Evolutionary conservation across 2,888 invertebrate species (phyloP), one percentile per base, ranked within the genome.

Genomic region (Tigriopus californicus): DNA sequence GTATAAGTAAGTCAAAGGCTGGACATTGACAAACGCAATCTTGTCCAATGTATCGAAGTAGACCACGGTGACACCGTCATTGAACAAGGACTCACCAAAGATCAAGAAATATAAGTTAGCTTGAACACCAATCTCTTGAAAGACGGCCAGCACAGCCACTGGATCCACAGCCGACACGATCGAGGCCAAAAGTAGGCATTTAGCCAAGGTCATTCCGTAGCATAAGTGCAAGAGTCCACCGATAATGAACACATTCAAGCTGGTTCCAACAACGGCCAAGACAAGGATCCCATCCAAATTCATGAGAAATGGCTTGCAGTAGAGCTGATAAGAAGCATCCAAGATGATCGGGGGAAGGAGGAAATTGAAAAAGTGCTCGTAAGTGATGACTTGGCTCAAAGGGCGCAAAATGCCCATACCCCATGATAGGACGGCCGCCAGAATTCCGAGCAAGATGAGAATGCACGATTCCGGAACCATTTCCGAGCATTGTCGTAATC

Each of bases 271-370:
- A 18, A 75, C 65, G 2, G 75, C 75, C 63, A 71, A 69, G 20
- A 74, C 63, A 53, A 75, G 65, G 47, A 76, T 74, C 41, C 73
- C 72, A 51, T 75, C 74, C 41, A 77, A 65, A 65, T 76, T 76
- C 66, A 77, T 75, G 65, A 77, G 76, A 66, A 76, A 77, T 15
- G 73, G 68, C 13, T 75, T 64, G 52, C 73, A 73, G 1, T 74
- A 74, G 74, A 74, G 74, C 65, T 71, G 74, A 64, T 76, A 76
- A 33, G 75, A 76, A 1, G 76, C 76, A 63, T 76, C 76, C 60
- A 77, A 72, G 53, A 77, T 74, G 62, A 76, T 76, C 1, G 76
- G 76, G 4, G 76, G 76, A 22, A 76, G 67, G 61, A 74, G 68
- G 64, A 68, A 73, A 15, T 75, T 67, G 66, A 76, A 76, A 70